Conservation (phyloP, 2,797 vertebrate genomes). For the Pseudochirops cupreus region DNA sequence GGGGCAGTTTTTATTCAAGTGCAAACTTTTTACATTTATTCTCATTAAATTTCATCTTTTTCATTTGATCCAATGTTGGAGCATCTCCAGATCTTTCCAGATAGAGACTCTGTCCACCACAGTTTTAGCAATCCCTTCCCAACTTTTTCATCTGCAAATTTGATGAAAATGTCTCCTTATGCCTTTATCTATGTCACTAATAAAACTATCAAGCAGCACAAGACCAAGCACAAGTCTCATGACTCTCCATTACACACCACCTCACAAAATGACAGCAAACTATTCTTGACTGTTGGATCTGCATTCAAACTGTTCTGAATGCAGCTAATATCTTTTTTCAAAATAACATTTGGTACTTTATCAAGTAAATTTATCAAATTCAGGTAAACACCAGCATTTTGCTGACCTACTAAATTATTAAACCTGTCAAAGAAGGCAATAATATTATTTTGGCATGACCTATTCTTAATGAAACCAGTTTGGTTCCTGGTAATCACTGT, state of each 20-base stretch:
- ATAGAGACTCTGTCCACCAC: not conserved
- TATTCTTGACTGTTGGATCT: not conserved
- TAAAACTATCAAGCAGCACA: not conserved
- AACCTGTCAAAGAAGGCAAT: not conserved
- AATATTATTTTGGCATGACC: not conserved
- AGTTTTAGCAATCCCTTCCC: not conserved
- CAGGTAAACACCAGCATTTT: not conserved
- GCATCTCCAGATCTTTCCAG: not conserved
- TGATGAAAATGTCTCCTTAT: not conserved
- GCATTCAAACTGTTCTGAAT: not conserved
- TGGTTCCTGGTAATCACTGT: not conserved
- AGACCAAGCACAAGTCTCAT: not conserved
- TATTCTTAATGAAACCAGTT: not conserved
- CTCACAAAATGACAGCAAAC: not conserved
- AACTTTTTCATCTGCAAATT: not conserved
- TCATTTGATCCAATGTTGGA: not conserved
- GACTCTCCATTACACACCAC: not conserved
- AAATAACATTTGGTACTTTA: not conserved
- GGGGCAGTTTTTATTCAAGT: not conserved
- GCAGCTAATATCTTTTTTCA: not conserved
- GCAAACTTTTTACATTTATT: not conserved
- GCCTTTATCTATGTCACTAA: not conserved
- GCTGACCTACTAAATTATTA: not conserved
- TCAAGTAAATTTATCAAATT: not conserved
- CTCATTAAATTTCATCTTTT: not conserved